Conservation (phyloP, 2,888 invertebrate species). For the Tetragonula carbonaria region DNA sequence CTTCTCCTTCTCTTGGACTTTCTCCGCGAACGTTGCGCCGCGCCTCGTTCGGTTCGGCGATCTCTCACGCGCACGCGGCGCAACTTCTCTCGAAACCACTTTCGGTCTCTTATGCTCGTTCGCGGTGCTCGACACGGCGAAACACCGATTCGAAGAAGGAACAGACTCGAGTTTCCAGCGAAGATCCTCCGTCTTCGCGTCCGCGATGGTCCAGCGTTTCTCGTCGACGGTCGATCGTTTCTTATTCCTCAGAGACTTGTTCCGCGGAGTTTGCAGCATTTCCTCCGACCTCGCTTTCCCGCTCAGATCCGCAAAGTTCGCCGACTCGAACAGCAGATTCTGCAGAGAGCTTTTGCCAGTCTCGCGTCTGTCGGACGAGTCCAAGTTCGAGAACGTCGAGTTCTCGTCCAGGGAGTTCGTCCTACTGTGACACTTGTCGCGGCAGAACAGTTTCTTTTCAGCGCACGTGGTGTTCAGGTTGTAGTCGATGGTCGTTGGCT, state of each 20-base stretch:
- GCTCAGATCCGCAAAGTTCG: slow-evolving; percentile 50
- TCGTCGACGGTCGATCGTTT: slow-evolving; percentile 37
- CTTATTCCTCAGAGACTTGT: slow-evolving; percentile 27
- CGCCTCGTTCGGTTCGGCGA: slow-evolving; percentile 51
- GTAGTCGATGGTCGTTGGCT: slow-evolving; percentile 68
- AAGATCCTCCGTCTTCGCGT: slow-evolving; percentile 73
- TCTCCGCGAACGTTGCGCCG: not conserved
- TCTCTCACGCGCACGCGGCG: slow-evolving; percentile 47
- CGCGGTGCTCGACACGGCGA: slow-evolving; percentile 29
- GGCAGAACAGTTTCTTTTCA: slow-evolving; percentile 69
- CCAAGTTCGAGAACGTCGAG: slow-evolving; percentile 66
- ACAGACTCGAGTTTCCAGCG: slow-evolving; percentile 70
- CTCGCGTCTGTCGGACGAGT: slow-evolving; percentile 43
- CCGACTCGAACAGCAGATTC: slow-evolving; percentile 58
- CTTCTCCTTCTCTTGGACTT: slow-evolving; percentile 23
- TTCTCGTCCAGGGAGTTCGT: slow-evolving; percentile 76
- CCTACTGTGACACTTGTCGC: slow-evolving; percentile 72
- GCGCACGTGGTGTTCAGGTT: slow-evolving; percentile 70
- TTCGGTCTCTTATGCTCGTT: slow-evolving; percentile 50
- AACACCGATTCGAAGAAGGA: slow-evolving; percentile 61
- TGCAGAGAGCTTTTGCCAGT: slow-evolving; percentile 70
- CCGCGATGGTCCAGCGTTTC: slow-evolving; percentile 62
- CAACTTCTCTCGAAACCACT: slow-evolving; percentile 12
- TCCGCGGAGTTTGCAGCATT: slow-evolving; percentile 59
- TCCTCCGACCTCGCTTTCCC: slow-evolving; percentile 74